Percentiles rank a stretch among this genome's conserved stretches.
Evolutionary conservation across 2,888 invertebrate genomes (phyloP).

Genomic region (Pyrocoelia pectoralis): DNA sequence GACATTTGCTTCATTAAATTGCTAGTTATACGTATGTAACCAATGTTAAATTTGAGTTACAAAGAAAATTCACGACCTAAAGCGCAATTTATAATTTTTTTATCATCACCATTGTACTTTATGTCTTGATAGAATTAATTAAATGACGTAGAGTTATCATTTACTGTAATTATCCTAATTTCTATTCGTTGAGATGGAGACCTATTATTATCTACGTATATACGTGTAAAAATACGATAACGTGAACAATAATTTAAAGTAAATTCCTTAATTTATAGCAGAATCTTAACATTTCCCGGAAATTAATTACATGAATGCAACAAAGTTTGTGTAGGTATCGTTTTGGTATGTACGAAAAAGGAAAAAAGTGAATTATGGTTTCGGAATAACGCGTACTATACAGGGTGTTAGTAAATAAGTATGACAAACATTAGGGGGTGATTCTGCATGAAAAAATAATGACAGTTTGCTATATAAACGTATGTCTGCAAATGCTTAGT

Average conservation of each 20-base stretch:
- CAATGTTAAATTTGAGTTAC: not conserved
- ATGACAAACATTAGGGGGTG: no score
- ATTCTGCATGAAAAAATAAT: no score
- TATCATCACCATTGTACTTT: not conserved
- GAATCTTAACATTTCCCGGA: not conserved
- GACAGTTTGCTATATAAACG: no score
- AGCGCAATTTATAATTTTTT: not conserved
- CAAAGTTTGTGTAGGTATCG: no score
- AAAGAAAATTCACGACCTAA: slow-evolving; percentile 1
- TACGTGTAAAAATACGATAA: slow-evolving; percentile 28
- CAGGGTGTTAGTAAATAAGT: no score
- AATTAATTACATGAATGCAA: no score
- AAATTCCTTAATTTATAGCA: not conserved
- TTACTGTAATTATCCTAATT: not conserved
- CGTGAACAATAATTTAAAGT: slow-evolving; percentile 12
- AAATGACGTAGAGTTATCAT: not conserved
- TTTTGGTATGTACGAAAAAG: no score
- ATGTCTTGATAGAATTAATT: not conserved
- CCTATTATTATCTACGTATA: slow-evolving; percentile 22
- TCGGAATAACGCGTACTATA: no score
- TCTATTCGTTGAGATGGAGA: not conserved
- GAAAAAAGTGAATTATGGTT: no score
- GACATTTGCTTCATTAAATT: not conserved
- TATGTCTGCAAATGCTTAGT: no score
- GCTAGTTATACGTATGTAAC: not conserved